Percentiles rank a stretch among this genome's conserved stretches.
These are phyloP conservation scores for Sphaeridia pumilis DNA, from an alignment of 2,888 invertebrate species.

Conservation along the genomic window DNA sequence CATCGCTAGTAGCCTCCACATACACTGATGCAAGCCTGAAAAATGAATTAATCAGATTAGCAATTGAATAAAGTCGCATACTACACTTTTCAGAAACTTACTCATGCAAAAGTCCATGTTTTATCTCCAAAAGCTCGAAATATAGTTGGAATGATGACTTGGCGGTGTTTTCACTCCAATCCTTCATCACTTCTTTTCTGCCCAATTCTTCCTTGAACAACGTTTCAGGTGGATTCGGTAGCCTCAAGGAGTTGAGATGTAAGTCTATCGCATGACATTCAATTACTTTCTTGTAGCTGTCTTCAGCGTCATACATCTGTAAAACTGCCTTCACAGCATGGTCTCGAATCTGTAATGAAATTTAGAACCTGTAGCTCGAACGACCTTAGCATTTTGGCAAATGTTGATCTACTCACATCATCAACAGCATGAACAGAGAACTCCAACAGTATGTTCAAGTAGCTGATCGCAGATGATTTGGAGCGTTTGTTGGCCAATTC, in stretches of 20 bases:
- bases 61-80: no score
- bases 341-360: constrained; percentile 53
- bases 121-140: constrained; percentile 67
- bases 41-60: no score
- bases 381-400: no score
- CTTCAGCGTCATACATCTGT: constrained; percentile 58
- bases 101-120: constrained; percentile 62
- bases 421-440: constrained; percentile 53
- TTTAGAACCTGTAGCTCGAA: no score
- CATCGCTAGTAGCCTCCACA: constrained; percentile 68
- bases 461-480: constrained; percentile 50
- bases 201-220: constrained; percentile 56
- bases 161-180: constrained; percentile 80
- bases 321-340: constrained; percentile 58
- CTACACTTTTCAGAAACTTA: constrained; percentile 38
- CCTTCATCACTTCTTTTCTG: constrained; percentile 44
- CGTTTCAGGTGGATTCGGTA: constrained; percentile 58
- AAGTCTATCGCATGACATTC: constrained; percentile 59
- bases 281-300: constrained; percentile 53
- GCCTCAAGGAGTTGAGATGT: constrained; percentile 51
- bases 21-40: constrained; percentile 73
- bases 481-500: constrained; percentile 67
- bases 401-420: no score
- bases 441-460: constrained; percentile 64
- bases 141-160: constrained; percentile 75